Percentiles rank a stretch among this genome's conserved stretches.
phyloP scores from a whole-genome alignment of 2,888 invertebrate species.

The Drosophila nigritarsus region DNA sequence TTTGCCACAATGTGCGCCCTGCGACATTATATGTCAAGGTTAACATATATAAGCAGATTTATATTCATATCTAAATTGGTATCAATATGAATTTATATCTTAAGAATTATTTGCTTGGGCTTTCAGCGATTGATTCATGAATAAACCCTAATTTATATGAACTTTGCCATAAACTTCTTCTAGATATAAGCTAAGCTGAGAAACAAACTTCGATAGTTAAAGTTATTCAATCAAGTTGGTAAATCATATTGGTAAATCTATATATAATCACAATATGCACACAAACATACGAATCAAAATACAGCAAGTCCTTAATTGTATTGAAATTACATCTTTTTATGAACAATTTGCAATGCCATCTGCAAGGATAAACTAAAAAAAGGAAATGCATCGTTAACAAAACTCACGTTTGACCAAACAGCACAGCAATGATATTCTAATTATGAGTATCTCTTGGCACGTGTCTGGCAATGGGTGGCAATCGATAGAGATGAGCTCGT shows the following conservation, averaged over 20 bases:
- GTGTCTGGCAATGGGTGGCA: neutral
- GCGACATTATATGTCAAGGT: neutral
- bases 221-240: neutral
- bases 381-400: constrained; percentile 6
- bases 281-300: neutral
- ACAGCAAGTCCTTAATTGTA: neutral
- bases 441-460: constrained; percentile 14
- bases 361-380: neutral
- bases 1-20: neutral
- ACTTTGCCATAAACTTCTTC: too few relatives aligned
- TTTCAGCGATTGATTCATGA: neutral
- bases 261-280: neutral
- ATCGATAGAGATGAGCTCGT: constrained; percentile 13
- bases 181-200: neutral
- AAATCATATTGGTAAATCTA: neutral
- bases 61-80: neutral
- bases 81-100: neutral
- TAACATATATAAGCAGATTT: neutral
- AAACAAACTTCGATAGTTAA: neutral
- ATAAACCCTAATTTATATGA: neutral
- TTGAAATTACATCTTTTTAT: neutral
- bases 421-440: constrained; percentile 34
- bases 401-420: constrained; percentile 16
- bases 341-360: neutral
- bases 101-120: neutral